Base-by-base conservation (phyloP, 1,140 invertebrate species). In the Paraescarpia echinospica region DNA sequence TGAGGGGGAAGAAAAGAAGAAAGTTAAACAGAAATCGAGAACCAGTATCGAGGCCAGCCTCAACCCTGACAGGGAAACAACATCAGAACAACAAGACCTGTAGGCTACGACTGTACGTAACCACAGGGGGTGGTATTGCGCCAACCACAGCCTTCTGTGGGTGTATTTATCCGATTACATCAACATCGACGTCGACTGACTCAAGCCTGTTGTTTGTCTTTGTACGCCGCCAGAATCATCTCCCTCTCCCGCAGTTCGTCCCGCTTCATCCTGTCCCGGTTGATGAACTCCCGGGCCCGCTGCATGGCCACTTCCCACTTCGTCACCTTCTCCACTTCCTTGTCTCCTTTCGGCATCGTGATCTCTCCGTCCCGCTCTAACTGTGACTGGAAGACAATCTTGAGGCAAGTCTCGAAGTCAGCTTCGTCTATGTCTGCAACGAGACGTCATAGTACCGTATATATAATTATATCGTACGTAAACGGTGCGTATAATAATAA, bases 341-440 rank as follows among this genome's bases (percentile, higher is more conserved):
- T 6, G 4, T 90, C 90, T 34, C 90, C 90, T 31, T 35, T 41
- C 35, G 90, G 90, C 90, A 90, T 27, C 34, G 4, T 90, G 90
- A 90, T 41, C 90, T 35, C 90, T 2, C 90, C 90, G 34, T 90
- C 90, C 5, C 90, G 34, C 90, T 90, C 90, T 31, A 90, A 1
- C 35, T 41, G 90, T 12, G 90, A 90, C 90, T 90, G 34, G n/a
- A 90, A 41, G 12, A 90, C 90, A 4, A 22, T 90, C 34, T 41
- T 41, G 9, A 90, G 35, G n/a, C 90, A 90, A 12, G 90, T 90
- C 14, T 41, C 35, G 90, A 90, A 90, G n/a, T 90, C 90, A 6
- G 90, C 35, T 4, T 34, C 90, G 9, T 31, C 27, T 31, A 31
- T 4, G 34, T 33, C 90, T 90, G 90, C 14, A 90, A 90, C 34